Base-by-base conservation (phyloP, 2,113 vertebrate genomes). In the Oncorhynchus masou region DNA sequence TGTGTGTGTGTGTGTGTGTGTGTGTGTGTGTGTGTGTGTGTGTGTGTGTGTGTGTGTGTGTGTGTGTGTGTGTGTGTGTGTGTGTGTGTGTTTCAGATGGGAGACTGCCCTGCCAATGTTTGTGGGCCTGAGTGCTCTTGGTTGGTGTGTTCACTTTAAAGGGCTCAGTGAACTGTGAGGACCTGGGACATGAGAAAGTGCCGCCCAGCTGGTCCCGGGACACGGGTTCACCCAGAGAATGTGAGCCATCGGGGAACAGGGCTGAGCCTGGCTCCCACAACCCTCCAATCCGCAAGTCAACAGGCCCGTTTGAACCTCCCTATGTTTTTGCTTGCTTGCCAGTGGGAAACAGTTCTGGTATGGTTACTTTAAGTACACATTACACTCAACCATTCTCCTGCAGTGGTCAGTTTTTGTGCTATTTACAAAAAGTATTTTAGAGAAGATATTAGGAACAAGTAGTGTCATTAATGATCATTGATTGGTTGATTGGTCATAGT, bases 141-240 rank as follows among this genome's bases (percentile, higher is more conserved):
- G 83, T 89, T 83, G 87, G 89, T 85, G 90, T 88, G 85, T 82
- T 89, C 83, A 91, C 92, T 93, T 93, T 90, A 93, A 94, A 94
- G 91, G 85, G 90, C 85, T 90, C 88, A 92, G 85, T 94, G 92
- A 91, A 92, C 91, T 92, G 91, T 92, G 92, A 92, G 91, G 91
- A 91, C 89, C 89, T 85, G 90, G 92, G 91, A 92, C 92, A 91
- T 92, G 91, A 92, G 88, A 91, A 90, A 39, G 79, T 87, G 87
- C 89, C 86, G 87, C 86, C 89, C 90, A 89, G 88, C 88, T 88
- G 90, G 88, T 87, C 90, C 88, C 85, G 74, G 86, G 86, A 91
- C 91, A 92, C 74, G 85, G 85, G 90, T 90, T 90, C 90, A 91
- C 87, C 82, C 73, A 2, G 89, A 91, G 89, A 92, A 91, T 90